Base-by-base conservation (phyloP, 2,888 invertebrate species). In the Thecocarcelia acutangulata region DNA sequence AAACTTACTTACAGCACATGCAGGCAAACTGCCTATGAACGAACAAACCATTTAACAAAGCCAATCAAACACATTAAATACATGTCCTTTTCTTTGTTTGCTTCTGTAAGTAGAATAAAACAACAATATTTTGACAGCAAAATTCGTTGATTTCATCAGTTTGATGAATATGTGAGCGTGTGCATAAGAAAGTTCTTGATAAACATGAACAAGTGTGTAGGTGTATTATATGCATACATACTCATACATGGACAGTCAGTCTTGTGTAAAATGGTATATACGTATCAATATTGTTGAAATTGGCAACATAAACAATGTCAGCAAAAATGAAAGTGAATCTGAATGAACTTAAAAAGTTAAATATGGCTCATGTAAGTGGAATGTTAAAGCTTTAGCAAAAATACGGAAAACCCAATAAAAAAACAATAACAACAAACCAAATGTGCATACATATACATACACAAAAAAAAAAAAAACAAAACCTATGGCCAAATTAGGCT, bases 321-420 rank as follows among this genome's bases (percentile, higher is more conserved):
- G 73, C 79, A 80, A 73, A 76, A 80, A 24, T 50, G 83, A 83
- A 80, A 76, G 79, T 83, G 79, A 68, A 73, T 64, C 72, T 76
- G 40, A 73, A 73, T 69, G 63, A 64, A 58, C 46, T 79, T 76
- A 64, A 64, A 61, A 75, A 19, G 40, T 54, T 74, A 68, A 83
- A 78, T 72, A 44, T 66, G 64, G 70, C 68, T 61, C 58, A 76
- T 52, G 42, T 52, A 52, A 59, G 42, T 69, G 37, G 37, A 52
- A 66, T 21, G 15, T 42, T 17, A 59, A 48, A 17, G 13, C 21
- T 15, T 13, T 56, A 61, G 28, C 1, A n/a, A 17, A 6, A 58
- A 28, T 13, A 52, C 11, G 33, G 15, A n/a, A 28, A 46, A 33
- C 37, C 17, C 17, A 42, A 46, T 42, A 42, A 42, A 58, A 44